Evolutionary conservation across 1,140 invertebrate species (phyloP), one percentile per base, ranked within the genome.

Genomic region (Neelides sp.): DNA sequence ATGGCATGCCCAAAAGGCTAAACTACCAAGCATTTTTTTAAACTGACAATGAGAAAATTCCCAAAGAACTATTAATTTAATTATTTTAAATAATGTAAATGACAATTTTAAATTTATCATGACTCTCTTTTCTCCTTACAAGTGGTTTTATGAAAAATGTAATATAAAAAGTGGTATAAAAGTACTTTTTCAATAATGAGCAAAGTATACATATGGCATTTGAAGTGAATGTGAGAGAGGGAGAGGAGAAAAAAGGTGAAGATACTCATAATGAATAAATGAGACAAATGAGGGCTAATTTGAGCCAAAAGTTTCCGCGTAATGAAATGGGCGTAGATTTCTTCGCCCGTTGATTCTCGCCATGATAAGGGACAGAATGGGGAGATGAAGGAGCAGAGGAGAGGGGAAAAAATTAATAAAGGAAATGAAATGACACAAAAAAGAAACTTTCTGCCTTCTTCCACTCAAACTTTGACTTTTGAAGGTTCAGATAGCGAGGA

Each of bases 261-360:
- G 50, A 44, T 27, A 10, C 8, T 12, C n/a, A 44, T 30, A 10
- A 24, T 24, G 20, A 52, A 48, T 43, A 56, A 56, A 56, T 56
- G 54, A 56, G 54, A 56, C 54, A 57, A 57, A 57, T 57, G 54
- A 57, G 54, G 52, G 54, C 54, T 50, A 57, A 57, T 57, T 55
- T 57, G n/a, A n/a, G n/a, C n/a, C n/a, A n/a, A n/a, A n/a, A n/a
- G n/a, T n/a, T n/a, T n/a, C n/a, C n/a, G n/a, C n/a, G n/a, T n/a
- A n/a, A n/a, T 52, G 44, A 52, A 52, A 50, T 50, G 54, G 49
- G 54, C 46, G 47, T 42, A 50, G 46, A 45, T 52, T 43, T 48
- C 46, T 48, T 43, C 49, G 54, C 50, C 50, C 54, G 54, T 57
- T 48, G 35, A 53, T 19, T n/a, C 4, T n/a, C n/a, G n/a, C n/a